Conservation (phyloP, 1,140 invertebrate species). For the Temnothorax longispinosus region DNA sequence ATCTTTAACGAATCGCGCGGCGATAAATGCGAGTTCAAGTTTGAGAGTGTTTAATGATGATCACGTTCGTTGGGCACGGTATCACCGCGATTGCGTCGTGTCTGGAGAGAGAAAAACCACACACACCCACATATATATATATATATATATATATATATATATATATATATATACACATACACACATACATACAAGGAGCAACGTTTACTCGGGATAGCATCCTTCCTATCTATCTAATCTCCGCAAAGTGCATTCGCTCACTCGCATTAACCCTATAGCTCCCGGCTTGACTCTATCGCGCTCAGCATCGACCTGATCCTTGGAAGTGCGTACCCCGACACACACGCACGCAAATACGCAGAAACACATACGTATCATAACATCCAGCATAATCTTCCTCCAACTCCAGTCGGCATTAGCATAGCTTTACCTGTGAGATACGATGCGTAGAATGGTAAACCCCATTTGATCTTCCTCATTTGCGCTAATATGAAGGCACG, state of each 20-base stretch:
- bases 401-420: slow-evolving; percentile 24
- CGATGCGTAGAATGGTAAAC: slow-evolving; percentile 1
- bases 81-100: no score
- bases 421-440: slow-evolving; percentile 43
- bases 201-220: slow-evolving; percentile 23
- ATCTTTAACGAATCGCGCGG: slow-evolving; percentile 16
- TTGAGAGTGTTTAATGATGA: slow-evolving; percentile 16
- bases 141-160: neutral
- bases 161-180: neutral
- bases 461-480: slow-evolving; percentile 22
- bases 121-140: neutral
- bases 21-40: slow-evolving; percentile 15
- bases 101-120: neutral
- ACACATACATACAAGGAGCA: neutral
- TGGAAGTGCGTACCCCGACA: slow-evolving; percentile 17
- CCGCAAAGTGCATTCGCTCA: slow-evolving; percentile 73
- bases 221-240: slow-evolving; percentile 74
- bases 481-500: neutral
- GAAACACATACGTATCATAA: neutral
- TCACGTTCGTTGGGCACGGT: neutral
- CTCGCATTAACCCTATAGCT: slow-evolving; percentile 65
- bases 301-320: slow-evolving; percentile 17
- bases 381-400: slow-evolving; percentile 42
- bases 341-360: neutral
- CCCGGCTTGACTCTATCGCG: slow-evolving; percentile 36